Evolutionary conservation across 2,113 vertebrate species (phyloP).

Genomic region (Zeus faber): DNA sequence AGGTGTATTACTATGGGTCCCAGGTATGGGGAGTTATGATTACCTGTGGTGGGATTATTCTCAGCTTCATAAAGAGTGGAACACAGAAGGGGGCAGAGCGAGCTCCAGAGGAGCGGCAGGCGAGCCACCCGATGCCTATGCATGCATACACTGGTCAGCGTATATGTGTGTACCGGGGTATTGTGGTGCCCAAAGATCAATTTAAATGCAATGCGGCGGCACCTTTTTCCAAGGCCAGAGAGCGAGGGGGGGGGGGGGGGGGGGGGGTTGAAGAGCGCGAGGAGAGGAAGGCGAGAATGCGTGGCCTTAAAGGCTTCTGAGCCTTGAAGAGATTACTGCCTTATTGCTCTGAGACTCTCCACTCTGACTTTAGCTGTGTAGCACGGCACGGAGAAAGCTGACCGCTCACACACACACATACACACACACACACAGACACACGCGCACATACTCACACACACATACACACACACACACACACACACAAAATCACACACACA

Average conservation of each 20-base stretch:
- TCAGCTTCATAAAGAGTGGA: slow-evolving; percentile 71
- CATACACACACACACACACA: too few species aligned
- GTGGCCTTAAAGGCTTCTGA: background rate
- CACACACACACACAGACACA: too few species aligned
- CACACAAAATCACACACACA: slow-evolving; percentile 4
- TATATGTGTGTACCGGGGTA: slow-evolving; percentile 17
- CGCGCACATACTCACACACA: too few species aligned
- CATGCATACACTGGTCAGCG: background rate
- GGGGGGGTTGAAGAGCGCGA: background rate
- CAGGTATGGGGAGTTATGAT: slow-evolving; percentile 64
- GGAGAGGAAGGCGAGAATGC: background rate
- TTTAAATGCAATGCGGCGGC: slow-evolving; percentile 22
- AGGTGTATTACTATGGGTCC: slow-evolving; percentile 66
- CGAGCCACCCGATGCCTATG: background rate
- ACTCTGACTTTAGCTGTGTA: too few species aligned
- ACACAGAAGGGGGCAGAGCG: slow-evolving; percentile 34
- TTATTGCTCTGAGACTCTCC: background rate
- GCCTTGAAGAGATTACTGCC: background rate
- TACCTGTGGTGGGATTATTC: slow-evolving; percentile 73
- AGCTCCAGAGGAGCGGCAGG: slow-evolving; percentile 34
- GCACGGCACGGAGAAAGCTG: slow-evolving; percentile 34
- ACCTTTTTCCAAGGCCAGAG: background rate
- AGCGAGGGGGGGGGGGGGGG: background rate
- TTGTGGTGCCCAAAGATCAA: slow-evolving; percentile 19
- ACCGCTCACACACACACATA: slow-evolving; percentile 12